Conservation (phyloP, 2,113 vertebrate species). For the Mus pahari region DNA sequence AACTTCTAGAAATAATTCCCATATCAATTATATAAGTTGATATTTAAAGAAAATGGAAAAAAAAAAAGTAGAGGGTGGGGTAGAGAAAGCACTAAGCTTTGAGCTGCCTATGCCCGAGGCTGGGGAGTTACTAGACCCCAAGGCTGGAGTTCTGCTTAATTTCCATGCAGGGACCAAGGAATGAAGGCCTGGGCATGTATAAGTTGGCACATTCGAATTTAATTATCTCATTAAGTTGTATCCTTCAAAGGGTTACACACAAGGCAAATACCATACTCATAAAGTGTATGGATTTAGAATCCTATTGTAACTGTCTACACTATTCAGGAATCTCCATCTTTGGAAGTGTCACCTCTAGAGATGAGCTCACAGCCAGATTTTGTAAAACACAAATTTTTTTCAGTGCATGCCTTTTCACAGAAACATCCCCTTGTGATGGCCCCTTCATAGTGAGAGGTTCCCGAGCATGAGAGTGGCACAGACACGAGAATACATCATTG, state of each 20-base stretch:
- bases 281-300: neutral
- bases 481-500: neutral
- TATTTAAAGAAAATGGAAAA: slow-evolving; percentile 3
- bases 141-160: neutral
- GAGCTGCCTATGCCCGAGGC: neutral
- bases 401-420: neutral
- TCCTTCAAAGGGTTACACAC: neutral
- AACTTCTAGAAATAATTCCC: slow-evolving; percentile 2
- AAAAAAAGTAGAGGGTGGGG: neutral
- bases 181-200: neutral
- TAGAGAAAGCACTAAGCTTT: neutral
- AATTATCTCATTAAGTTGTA: neutral
- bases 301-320: neutral
- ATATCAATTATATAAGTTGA: neutral
- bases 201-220: neutral
- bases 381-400: slow-evolving; percentile 9
- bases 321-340: neutral
- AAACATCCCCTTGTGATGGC: neutral
- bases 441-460: neutral
- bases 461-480: neutral
- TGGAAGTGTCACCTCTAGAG: neutral
- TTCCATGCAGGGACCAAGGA: neutral
- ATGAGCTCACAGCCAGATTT: slow-evolving; percentile 14
- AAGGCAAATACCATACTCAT: neutral
- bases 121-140: neutral